phyloP scores from a whole-genome alignment of 2,888 invertebrate genomes.

The Theodoxus fluviatilis region DNA sequence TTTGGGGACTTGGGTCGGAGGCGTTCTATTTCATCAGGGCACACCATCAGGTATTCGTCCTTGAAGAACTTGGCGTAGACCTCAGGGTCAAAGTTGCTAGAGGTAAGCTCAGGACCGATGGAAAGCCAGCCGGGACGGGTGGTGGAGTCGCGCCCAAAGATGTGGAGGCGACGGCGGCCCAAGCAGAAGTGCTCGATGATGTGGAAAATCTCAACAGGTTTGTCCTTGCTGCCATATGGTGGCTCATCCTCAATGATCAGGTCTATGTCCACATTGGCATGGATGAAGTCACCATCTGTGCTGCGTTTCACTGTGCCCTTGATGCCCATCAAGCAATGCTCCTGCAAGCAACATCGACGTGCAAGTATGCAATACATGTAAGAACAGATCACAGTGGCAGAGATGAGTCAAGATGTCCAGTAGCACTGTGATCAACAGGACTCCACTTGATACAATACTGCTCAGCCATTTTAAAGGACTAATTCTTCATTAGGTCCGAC shows the following conservation, averaged over 20 bases:
- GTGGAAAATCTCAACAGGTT: slow-evolving; percentile 97
- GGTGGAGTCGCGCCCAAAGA: slow-evolving; percentile 94
- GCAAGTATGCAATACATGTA: no score
- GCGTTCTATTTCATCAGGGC: slow-evolving; percentile 93
- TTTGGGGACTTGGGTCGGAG: slow-evolving; percentile 96
- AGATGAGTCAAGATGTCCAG: no score
- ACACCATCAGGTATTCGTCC: slow-evolving; percentile 74
- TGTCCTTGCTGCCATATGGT: slow-evolving; percentile 91
- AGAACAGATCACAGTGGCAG: no score
- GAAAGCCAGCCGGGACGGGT: slow-evolving; percentile 91
- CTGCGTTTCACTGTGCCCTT: slow-evolving; percentile 81
- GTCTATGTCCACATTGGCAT: slow-evolving; percentile 98
- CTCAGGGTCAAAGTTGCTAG: slow-evolving; percentile 93
- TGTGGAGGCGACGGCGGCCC: slow-evolving; percentile 85
- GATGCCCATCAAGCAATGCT: slow-evolving; percentile 98
- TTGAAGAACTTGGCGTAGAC: slow-evolving; percentile 85
- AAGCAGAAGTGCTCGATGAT: slow-evolving; percentile 98
- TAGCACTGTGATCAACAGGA: no score
- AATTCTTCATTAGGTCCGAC: no score
- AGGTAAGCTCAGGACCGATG: slow-evolving; percentile 90
- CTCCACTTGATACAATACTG: no score
- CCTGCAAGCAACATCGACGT: slow-evolving; percentile 69
- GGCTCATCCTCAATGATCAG: slow-evolving; percentile 96
- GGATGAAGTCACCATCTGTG: slow-evolving; percentile 97
- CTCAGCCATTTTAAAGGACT: no score